A percentile compares a stretch with the other conserved stretches of the same genome.
Conservation (phyloP, 2,113 vertebrate genomes). For the Paradisaea rubra region DNA sequence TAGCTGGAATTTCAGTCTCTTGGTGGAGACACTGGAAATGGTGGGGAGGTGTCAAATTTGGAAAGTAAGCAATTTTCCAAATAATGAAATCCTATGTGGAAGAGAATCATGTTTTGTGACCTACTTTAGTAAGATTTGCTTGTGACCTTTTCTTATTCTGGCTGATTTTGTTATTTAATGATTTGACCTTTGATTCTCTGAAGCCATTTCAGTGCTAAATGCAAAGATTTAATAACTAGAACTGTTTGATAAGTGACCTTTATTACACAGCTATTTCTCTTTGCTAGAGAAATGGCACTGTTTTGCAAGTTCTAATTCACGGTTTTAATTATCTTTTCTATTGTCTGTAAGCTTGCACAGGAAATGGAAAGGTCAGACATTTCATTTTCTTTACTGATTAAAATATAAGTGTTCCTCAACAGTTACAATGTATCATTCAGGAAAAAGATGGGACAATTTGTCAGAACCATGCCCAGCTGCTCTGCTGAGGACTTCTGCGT, state of each 20-base stretch:
- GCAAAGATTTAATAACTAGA: slow-evolving; percentile 76
- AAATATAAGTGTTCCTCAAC: slow-evolving; percentile 64
- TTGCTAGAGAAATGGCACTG: slow-evolving; percentile 51
- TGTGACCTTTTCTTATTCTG: slow-evolving; percentile 75
- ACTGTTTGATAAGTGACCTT: slow-evolving; percentile 78
- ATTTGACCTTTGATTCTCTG: slow-evolving; percentile 74
- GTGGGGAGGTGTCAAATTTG: neutral
- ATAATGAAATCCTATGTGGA: neutral
- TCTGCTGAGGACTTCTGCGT: neutral
- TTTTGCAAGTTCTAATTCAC: slow-evolving; percentile 73
- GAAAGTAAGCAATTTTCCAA: neutral
- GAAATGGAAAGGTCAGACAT: slow-evolving; percentile 71
- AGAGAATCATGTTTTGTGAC: slow-evolving; percentile 33
- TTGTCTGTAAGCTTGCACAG: slow-evolving; percentile 69
- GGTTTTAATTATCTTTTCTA: slow-evolving; percentile 73
- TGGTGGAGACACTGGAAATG: neutral
- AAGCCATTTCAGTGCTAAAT: slow-evolving; percentile 70
- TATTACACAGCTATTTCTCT: slow-evolving; percentile 60
- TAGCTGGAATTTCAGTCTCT: neutral
- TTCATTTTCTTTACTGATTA: slow-evolving; percentile 73
- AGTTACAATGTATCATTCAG: slow-evolving; percentile 58
- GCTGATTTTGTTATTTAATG: slow-evolving; percentile 75
- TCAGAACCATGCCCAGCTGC: slow-evolving; percentile 4
- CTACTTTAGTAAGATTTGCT: slow-evolving; percentile 51
- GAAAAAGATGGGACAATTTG: slow-evolving; percentile 44